Evolutionary conservation across 2,888 invertebrate genomes (phyloP), one percentile per base, ranked within the genome.

Genomic region (Nasonia oneida): DNA sequence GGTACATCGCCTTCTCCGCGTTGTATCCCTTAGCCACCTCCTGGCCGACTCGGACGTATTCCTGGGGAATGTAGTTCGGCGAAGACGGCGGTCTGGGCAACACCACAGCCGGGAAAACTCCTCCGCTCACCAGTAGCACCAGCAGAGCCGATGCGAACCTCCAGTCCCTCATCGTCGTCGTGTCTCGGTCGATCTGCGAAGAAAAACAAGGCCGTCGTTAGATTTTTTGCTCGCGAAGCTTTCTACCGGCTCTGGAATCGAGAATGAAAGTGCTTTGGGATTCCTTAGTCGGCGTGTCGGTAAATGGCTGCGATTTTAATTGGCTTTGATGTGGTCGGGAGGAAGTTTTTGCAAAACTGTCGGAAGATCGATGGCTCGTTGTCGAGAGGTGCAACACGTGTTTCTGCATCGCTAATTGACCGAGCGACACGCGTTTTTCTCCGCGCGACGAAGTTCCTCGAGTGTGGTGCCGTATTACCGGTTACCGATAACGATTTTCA

Each of bases 61-160:
- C 90, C 14, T 88, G 89, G 8, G 88, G 90, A 18, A 92, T 91
- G 67, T 91, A 90, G 85, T 93, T 93, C 0, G 90, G 90, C 53
- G 90, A 90, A 8, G 92, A 91, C 2, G 93, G 93, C 64, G 92
- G 92, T 81, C 92, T 89, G 14, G 92, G 93, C 39, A 93, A 88
- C 29, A 93, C 93, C 89, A 93, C 91, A 29, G 92, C 91, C 33
- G 91, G 89, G 39, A 89, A 18, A 10, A 74, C 83, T 33, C 37
- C 8, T 8, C 77, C 77, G 6, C 75, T 53, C 18, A 82, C 39
- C 33, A 82, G 12, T 61, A 84, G 50, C 50, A 83, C 33, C 74
- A 85, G 82, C 47, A 84, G 57, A 39, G 39, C 10, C 77, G 18
- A 23, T 37, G 47, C n/a, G 33, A 33, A 77, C 18, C 73, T 42